phyloP scores from a whole-genome alignment of 2,888 invertebrate genomes.

The Leptura quadrifasciata region DNA sequence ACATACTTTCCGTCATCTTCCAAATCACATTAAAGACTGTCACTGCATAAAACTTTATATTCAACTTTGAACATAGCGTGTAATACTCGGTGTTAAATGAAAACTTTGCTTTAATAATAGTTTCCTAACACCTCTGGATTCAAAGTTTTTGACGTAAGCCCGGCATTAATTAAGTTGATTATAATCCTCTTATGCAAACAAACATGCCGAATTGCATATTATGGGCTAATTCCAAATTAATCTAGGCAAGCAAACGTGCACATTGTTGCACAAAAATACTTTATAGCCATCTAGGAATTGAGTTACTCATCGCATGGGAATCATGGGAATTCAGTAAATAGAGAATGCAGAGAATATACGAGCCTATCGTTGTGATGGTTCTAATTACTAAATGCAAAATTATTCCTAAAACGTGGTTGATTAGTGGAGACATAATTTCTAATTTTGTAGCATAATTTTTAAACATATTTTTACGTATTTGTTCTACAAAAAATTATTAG shows the following conservation, averaged over 20 bases:
- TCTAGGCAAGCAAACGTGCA: neutral
- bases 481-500: no score
- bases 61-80: neutral
- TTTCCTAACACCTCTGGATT: constrained; percentile 18
- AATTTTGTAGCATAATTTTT: no score
- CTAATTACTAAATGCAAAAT: no score
- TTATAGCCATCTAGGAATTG: no score
- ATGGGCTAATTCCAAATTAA: neutral
- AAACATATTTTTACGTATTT: no score
- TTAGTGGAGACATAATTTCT: no score
- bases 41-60: neutral
- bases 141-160: constrained; percentile 12
- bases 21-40: constrained; percentile 18
- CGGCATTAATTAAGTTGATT: neutral
- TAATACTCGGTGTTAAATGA: constrained; percentile 18
- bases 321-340: no score
- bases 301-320: no score
- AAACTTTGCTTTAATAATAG: constrained; percentile 20
- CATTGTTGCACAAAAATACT: neutral
- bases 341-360: no score
- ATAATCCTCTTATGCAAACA: neutral
- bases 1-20: constrained; percentile 35
- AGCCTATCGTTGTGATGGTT: no score
- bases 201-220: neutral
- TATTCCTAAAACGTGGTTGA: no score